Evolutionary conservation across 2,113 vertebrate genomes (phyloP).

Genomic region (Jaculus jaculus): DNA sequence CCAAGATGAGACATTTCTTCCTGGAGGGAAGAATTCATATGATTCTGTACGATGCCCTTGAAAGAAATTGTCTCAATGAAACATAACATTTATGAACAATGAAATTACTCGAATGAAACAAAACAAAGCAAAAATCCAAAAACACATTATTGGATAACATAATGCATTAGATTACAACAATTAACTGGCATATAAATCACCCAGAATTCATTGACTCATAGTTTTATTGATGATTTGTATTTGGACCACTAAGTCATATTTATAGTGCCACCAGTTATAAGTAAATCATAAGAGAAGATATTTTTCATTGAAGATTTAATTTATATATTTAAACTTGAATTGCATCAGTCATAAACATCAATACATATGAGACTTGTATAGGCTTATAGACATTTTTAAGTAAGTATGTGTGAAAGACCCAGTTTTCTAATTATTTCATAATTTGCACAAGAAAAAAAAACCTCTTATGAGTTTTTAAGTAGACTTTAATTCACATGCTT

Average conservation of each 20-base stretch:
- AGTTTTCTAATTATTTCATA: background rate
- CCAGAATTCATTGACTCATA: background rate
- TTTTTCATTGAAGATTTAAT: background rate
- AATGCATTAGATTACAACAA: background rate
- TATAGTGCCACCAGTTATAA: background rate
- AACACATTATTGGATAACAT: background rate
- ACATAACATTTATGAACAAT: no score
- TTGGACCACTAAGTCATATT: background rate
- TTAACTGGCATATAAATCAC: background rate
- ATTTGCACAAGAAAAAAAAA: background rate
- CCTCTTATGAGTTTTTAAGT: background rate
- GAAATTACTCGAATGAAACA: background rate
- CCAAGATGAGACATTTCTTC: background rate
- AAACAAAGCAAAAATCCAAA: no score
- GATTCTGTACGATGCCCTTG: no score
- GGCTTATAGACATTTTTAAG: background rate
- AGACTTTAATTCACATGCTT: slow-evolving; percentile 11
- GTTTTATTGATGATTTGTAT: background rate
- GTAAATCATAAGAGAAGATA: background rate
- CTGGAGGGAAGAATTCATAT: background rate
- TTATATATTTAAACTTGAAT: background rate
- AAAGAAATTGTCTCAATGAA: no score
- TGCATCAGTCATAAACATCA: background rate
- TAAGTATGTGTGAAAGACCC: background rate
- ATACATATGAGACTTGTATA: background rate